These are phyloP conservation scores for Chaetops frenatus DNA, from an alignment of 2,113 vertebrate genomes.

Conservation along the genomic window DNA sequence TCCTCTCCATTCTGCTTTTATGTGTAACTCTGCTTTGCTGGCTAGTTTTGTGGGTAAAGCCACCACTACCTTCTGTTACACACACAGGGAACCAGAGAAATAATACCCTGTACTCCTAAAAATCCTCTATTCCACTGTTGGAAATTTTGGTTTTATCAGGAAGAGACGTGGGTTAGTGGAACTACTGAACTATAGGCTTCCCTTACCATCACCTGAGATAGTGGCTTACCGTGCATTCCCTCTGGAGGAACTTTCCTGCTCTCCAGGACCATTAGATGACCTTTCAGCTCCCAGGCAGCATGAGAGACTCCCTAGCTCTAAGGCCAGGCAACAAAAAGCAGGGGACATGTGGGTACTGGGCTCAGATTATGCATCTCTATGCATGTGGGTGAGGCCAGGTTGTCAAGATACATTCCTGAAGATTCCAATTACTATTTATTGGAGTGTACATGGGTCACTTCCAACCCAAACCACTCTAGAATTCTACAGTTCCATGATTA, in stretches of 20 bases:
- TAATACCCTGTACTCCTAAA: neutral
- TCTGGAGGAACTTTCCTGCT: neutral
- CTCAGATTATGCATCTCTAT: neutral
- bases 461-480: neutral
- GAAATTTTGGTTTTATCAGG: neutral
- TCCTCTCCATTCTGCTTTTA: neutral
- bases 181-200: neutral
- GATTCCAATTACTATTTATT: neutral
- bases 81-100: neutral
- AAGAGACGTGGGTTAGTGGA: neutral
- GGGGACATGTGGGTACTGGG: too few relatives aligned
- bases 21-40: neutral
- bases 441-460: neutral
- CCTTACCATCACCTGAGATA: neutral
- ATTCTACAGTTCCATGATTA: neutral
- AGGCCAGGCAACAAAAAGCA: neutral
- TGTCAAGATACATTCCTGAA: neutral
- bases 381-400: neutral
- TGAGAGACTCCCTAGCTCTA: neutral
- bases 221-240: neutral
- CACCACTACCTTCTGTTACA: neutral
- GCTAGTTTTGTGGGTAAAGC: neutral
- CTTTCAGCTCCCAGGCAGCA: rapidly evolving
- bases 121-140: neutral
- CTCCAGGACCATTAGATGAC: rapidly evolving